Evolutionary conservation across 37 sponge, comb jelly and placozoan genomes (phyloP), one percentile per base, ranked within the genome.

Genomic region (Beroe ovata): DNA sequence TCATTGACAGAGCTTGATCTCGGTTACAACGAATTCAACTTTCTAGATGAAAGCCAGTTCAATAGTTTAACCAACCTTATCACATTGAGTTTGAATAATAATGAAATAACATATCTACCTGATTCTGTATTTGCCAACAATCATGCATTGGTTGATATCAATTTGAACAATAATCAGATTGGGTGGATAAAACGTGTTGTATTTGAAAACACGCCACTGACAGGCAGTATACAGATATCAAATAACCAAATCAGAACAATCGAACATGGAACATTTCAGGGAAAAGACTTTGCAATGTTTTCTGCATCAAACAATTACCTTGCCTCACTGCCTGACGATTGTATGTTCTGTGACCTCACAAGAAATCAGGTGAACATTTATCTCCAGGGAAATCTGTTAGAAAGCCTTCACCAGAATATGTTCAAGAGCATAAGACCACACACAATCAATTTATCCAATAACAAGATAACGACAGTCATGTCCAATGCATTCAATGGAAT

Each of bases 41-140:
- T 77, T 40, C 84, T 77, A 8, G 84, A 77, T 40, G 84, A 77
- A 77, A 77, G 41, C 25, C 84, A 77, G 84, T 77, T 77, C 21
- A n/a, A 16, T 23, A 19, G 33, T 40, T 21, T 77, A 54, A 14
- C 84, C 21, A 30, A 36, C 1, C 54, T 77, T 30, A 40, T 16
- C 0, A 1, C 26, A 42, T n/a, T 77, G 2, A 35, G 14, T 40
- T 35, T 77, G 16, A 20, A 16, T 38, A 16, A 30, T 41, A 77
- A 77, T 35, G 41, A 36, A 25, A 77, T 77, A 14, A 21, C 42
- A 8, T 16, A 42, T 42, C n/a, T 77, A 0, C 84, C 84, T 3
- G 84, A 77, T 41, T 42, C 19, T 42, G 84, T 25, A 11, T 77
- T 77, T 77, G 54, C 1, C 1, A 40, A 77, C 47, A 42, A 42